Conservation (phyloP, 2,797 vertebrate species). For the Bovichtus diacanthus region DNA sequence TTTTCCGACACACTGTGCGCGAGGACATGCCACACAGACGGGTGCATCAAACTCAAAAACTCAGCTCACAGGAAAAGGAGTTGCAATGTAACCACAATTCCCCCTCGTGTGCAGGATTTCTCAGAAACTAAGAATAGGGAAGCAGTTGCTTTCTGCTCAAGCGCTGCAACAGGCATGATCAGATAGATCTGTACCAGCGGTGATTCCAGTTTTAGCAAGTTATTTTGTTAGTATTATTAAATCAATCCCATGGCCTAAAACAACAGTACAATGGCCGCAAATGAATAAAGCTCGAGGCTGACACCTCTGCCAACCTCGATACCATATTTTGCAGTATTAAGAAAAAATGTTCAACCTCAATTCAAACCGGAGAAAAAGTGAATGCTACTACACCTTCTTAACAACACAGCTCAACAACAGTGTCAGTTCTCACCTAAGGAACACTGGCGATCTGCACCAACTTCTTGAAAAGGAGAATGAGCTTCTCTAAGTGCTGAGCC, state of each 20-base stretch:
- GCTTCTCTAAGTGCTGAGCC: no score
- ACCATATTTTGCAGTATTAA: not conserved
- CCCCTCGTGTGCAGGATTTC: not conserved
- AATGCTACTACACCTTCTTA: not conserved
- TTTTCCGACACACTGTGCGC: constrained; percentile 40
- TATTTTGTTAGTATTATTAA: not conserved
- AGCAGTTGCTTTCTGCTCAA: constrained; percentile 8
- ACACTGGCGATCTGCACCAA: no score
- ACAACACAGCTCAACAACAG: not conserved
- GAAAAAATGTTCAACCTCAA: not conserved
- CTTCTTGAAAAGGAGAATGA: not conserved
- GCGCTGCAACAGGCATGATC: not conserved
- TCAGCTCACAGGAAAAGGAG: not conserved
- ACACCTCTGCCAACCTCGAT: no score
- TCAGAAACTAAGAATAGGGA: not conserved
- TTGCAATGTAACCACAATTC: not conserved
- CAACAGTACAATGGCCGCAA: no score
- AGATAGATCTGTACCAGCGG: not conserved
- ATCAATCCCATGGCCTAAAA: not conserved
- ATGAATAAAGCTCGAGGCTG: no score
- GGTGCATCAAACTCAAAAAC: constrained; percentile 17
- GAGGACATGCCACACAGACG: constrained; percentile 29
- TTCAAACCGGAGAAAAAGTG: not conserved
- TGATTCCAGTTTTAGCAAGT: not conserved
- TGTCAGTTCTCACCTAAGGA: no score